A percentile compares a stretch with the other conserved stretches of the same genome.
Conservation (phyloP, 2,797 vertebrate species). For the Miichthys miiuy region DNA sequence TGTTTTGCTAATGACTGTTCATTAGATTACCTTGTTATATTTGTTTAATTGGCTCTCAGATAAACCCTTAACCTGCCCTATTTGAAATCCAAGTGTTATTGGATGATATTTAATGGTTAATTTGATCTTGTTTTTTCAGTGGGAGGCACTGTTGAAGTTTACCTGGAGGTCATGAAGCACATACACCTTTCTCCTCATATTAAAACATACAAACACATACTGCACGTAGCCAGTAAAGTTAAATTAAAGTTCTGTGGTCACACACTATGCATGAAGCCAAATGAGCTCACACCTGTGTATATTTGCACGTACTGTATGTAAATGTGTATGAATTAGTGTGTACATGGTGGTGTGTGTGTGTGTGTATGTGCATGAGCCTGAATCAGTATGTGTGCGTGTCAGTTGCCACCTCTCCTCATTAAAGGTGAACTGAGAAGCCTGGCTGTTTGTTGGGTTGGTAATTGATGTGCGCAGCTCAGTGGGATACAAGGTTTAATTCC, state of each 20-base stretch:
- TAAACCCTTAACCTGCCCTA: slow-evolving; percentile 45
- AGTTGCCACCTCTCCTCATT: slow-evolving; percentile 75
- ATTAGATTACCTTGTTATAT: slow-evolving; percentile 68
- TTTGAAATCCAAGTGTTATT: slow-evolving; percentile 49
- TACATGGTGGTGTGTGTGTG: background rate
- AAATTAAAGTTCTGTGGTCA: background rate
- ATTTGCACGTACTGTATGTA: background rate
- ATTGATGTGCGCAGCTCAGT: slow-evolving; percentile 80
- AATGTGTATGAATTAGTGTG: slow-evolving; percentile 7
- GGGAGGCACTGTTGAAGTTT: slow-evolving; percentile 27
- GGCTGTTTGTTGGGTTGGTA: slow-evolving; percentile 70
- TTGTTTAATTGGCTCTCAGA: slow-evolving; percentile 63
- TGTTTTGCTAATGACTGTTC: slow-evolving; percentile 62
- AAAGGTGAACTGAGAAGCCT: slow-evolving; percentile 79
- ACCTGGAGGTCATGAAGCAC: slow-evolving; percentile 9
- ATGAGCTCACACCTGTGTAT: too few relatives aligned
- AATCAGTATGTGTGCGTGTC: background rate
- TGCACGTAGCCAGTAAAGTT: background rate
- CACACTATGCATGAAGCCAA: background rate
- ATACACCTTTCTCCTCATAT: background rate
- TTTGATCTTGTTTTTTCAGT: slow-evolving; percentile 40
- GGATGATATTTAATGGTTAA: slow-evolving; percentile 42
- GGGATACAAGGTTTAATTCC: slow-evolving; percentile 85
- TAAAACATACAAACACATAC: background rate
- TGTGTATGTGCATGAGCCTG: background rate